Evolutionary conservation across 2,113 vertebrate species (phyloP).

Genomic region (Proterorhinus semilunaris): DNA sequence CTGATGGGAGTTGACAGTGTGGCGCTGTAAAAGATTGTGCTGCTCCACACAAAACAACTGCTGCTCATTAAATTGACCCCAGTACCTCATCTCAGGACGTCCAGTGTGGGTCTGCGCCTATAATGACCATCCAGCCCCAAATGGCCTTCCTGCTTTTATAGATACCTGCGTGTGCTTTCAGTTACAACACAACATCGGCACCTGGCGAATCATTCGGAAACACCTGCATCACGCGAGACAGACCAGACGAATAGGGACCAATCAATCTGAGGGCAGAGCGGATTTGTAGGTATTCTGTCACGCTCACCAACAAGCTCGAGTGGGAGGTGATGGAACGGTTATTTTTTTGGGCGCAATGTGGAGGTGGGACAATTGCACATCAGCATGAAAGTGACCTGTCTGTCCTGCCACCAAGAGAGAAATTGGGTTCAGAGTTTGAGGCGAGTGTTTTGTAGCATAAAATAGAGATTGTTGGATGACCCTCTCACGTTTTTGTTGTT

Average conservation of each 20-base stretch:
- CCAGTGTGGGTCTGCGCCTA: conserved; percentile 17
- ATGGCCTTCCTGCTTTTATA: conserved; percentile 30
- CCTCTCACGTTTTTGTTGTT: neutral
- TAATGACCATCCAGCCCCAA: conserved; percentile 25
- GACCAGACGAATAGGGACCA: conserved; percentile 35
- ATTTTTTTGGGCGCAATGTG: conserved; percentile 10
- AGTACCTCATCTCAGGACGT: conserved; percentile 16
- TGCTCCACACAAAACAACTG: conserved; percentile 12
- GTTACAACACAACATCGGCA: conserved; percentile 40
- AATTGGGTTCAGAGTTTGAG: conserved; percentile 8
- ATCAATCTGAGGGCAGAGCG: conserved; percentile 55
- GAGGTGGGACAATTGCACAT: conserved; percentile 13
- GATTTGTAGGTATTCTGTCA: conserved; percentile 48
- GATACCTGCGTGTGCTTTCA: conserved; percentile 31
- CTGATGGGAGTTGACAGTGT: conserved; percentile 7
- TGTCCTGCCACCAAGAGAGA: conserved; percentile 8
- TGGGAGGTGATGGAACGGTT: conserved; percentile 29
- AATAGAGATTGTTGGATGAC: neutral
- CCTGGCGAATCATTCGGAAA: conserved; percentile 60
- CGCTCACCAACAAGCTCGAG: conserved; percentile 26
- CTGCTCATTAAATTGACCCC: conserved; percentile 32
- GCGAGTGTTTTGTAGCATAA: neutral
- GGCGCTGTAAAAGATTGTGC: neutral
- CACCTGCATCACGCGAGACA: conserved; percentile 57
- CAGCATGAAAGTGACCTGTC: neutral